Conservation (phyloP, 2,888 invertebrate genomes). For the Polymixis flavicincta region DNA sequence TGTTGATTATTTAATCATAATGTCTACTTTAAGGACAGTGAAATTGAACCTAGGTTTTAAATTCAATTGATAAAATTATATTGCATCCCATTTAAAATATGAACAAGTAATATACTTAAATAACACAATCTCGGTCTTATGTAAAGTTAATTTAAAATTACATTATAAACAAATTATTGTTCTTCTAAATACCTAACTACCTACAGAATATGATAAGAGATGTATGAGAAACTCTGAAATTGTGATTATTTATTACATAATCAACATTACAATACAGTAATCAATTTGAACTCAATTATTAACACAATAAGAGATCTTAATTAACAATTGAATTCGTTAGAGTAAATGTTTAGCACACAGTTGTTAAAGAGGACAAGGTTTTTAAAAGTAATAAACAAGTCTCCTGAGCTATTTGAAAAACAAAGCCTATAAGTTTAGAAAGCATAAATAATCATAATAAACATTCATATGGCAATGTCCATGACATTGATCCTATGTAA, state of each 20-base stretch:
- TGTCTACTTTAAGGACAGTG: too few species aligned
- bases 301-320: constrained; percentile 29
- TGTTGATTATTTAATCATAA: too few species aligned
- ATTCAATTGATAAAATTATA: background rate
- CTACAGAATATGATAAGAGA: constrained; percentile 23
- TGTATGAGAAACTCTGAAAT: constrained; percentile 19
- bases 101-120: too few species aligned
- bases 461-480: constrained; percentile 53
- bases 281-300: constrained; percentile 31
- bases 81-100: background rate
- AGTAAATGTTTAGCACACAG: constrained; percentile 26
- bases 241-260: constrained; percentile 52
- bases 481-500: constrained; percentile 77
- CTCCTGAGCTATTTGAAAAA: background rate
- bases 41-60: background rate
- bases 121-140: background rate
- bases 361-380: constrained; percentile 49
- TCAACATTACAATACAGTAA: constrained; percentile 14
- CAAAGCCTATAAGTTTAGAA: background rate
- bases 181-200: constrained; percentile 8
- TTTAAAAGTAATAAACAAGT: constrained; percentile 17
- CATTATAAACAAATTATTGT: background rate
- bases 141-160: background rate
- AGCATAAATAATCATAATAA: constrained; percentile 31
- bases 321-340: constrained; percentile 12